Percentiles rank a stretch among this genome's conserved stretches.
Conservation (phyloP, 2,113 vertebrate species). For the Eolophus roseicapilla region DNA sequence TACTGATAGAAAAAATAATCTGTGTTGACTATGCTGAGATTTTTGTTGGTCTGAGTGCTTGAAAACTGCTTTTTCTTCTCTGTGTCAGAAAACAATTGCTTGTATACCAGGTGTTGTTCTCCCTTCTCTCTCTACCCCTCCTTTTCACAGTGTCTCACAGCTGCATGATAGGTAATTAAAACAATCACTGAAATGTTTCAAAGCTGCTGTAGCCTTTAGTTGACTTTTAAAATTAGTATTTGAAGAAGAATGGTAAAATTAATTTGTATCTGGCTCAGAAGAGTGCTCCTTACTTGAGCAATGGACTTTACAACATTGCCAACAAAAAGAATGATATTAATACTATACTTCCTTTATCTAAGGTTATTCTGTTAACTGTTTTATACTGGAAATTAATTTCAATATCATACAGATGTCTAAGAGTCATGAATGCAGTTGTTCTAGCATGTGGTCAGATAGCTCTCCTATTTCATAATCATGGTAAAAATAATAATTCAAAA, state of each 20-base stretch:
- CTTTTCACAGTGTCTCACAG: not conserved
- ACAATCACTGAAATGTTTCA: conserved; percentile 44
- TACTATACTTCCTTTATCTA: conserved; percentile 46
- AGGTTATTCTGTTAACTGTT: conserved; percentile 54
- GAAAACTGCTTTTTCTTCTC: not conserved
- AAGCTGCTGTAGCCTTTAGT: conserved; percentile 53
- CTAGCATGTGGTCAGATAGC: not conserved
- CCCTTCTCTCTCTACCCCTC: not conserved
- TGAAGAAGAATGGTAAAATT: conserved; percentile 60
- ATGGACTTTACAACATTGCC: conserved; percentile 27
- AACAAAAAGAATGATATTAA: conserved; percentile 62
- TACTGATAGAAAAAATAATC: not conserved
- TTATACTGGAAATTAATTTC: conserved; percentile 50
- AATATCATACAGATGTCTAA: not conserved
- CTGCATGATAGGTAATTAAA: conserved; percentile 55
- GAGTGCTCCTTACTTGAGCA: conserved; percentile 37
- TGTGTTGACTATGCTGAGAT: not conserved
- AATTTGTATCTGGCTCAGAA: conserved; percentile 40
- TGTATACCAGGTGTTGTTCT: conserved; percentile 28
- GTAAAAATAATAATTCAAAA: conserved; percentile 7
- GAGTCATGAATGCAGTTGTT: not conserved
- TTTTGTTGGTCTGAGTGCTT: not conserved
- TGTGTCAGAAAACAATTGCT: not conserved
- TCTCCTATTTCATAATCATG: not conserved
- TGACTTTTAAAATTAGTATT: conserved; percentile 59